A percentile compares a stretch with the other conserved stretches of the same genome.
Evolutionary conservation across 2,113 vertebrate species (phyloP).

Genomic region (Myotis davidii): DNA sequence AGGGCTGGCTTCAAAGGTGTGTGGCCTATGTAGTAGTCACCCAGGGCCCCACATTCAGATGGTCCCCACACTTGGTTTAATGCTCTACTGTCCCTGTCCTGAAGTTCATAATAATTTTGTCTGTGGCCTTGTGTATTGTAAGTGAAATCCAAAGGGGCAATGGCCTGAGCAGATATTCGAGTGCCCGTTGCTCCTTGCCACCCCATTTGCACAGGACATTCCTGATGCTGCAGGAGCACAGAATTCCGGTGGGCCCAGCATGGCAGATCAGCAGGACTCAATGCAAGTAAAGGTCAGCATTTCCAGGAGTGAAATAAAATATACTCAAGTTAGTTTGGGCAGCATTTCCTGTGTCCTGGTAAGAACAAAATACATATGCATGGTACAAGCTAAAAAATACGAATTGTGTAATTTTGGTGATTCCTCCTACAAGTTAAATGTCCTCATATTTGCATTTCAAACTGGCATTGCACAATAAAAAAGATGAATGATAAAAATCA

Average conservation of each 20-base stretch:
- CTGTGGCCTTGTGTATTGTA: neutral
- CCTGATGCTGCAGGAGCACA: neutral
- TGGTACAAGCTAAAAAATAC: neutral
- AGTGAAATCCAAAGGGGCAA: neutral
- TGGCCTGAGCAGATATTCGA: neutral
- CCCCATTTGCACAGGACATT: neutral
- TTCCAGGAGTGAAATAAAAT: neutral
- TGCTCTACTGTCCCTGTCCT: neutral
- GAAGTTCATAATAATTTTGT: conserved; percentile 3
- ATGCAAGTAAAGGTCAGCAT: neutral
- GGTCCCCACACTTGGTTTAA: neutral
- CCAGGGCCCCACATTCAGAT: neutral
- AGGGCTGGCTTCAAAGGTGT: neutral
- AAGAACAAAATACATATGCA: neutral
- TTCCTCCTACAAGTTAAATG: neutral
- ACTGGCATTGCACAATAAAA: neutral
- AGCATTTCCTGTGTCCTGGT: neutral
- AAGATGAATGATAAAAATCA: conserved; percentile 18
- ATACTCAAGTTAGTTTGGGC: neutral
- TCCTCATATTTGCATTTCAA: neutral
- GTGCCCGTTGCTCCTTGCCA: neutral
- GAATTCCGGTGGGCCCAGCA: neutral
- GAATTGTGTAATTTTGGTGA: neutral
- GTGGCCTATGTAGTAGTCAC: neutral
- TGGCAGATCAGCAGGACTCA: neutral